Conservation (phyloP, 2,797 vertebrate species). For the Distichodus sexfasciatus region DNA sequence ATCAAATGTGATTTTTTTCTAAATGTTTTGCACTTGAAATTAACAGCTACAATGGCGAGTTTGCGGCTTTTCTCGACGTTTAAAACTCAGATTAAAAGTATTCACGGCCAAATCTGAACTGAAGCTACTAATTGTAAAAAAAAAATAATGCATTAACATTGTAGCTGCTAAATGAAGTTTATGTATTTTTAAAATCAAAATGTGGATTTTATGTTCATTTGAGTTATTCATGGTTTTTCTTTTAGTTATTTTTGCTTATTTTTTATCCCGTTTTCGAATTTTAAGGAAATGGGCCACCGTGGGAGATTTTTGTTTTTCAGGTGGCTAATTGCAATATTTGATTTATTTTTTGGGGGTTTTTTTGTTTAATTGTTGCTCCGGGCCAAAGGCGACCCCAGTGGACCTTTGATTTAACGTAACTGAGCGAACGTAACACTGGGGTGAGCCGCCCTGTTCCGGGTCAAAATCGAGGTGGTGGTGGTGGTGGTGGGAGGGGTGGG, state of each 20-base stretch:
- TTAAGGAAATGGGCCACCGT: conserved; percentile 70
- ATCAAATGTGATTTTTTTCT: conserved; percentile 75
- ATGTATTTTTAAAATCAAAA: conserved; percentile 63
- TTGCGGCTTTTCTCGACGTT: too few relatives aligned
- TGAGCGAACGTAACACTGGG: conserved; percentile 68
- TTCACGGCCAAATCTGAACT: too few relatives aligned
- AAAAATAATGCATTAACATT: conserved; percentile 57
- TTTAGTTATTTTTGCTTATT: conserved; percentile 66
- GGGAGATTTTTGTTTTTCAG: conserved; percentile 59
- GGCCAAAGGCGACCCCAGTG: conserved; percentile 71
- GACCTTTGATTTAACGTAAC: conserved; percentile 57
- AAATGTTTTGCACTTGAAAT: conserved; percentile 75
- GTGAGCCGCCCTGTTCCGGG: conserved; percentile 71
- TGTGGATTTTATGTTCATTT: conserved; percentile 67
- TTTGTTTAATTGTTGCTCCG: conserved; percentile 64
- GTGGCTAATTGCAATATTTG: conserved; percentile 72
- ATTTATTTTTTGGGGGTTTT: too few relatives aligned
- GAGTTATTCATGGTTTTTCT: conserved; percentile 64
- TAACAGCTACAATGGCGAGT: conserved; percentile 75
- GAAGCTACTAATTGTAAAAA: too few relatives aligned
- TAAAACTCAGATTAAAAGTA: too few relatives aligned
- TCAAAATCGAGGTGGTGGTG: conserved; percentile 73
- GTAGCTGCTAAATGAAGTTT: conserved; percentile 74
- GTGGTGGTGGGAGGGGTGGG: too few relatives aligned
- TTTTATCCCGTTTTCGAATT: conserved; percentile 70